These are phyloP conservation scores for Acanthaster planci DNA, from an alignment of 35 echinoderm and acorn worm species.

Conservation along the genomic window DNA sequence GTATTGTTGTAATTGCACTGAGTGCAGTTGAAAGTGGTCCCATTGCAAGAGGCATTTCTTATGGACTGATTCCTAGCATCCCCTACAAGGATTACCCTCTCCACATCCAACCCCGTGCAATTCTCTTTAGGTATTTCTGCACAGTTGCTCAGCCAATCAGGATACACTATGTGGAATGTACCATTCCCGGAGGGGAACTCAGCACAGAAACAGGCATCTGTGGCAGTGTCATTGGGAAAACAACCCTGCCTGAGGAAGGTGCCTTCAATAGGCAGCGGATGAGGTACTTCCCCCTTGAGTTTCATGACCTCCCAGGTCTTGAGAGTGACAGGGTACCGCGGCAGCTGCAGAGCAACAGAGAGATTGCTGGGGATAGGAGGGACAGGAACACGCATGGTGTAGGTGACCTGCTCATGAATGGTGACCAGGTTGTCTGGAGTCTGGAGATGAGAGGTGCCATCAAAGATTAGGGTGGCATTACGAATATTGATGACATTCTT, in stretches of 20 bases:
- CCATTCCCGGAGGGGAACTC: slow-evolving; percentile 13
- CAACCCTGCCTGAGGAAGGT: slow-evolving; percentile 67
- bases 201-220: slow-evolving; percentile 24
- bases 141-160: slow-evolving; percentile 34
- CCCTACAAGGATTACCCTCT: background rate
- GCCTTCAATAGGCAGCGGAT: slow-evolving; percentile 38
- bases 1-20: slow-evolving; percentile 6
- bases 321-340: slow-evolving; percentile 36
- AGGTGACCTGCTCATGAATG: slow-evolving; percentile 72
- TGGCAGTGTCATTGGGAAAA: background rate
- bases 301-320: slow-evolving; percentile 53
- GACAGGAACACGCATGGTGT: slow-evolving; percentile 53
- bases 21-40: slow-evolving; percentile 7
- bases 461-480: slow-evolving; percentile 67
- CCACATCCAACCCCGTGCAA: slow-evolving; percentile 28
- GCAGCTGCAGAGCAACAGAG: slow-evolving; percentile 39
- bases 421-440: slow-evolving; percentile 49
- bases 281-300: slow-evolving; percentile 26
- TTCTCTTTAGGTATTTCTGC: slow-evolving; percentile 42
- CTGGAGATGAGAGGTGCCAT: slow-evolving; percentile 62
- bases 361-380: slow-evolving; percentile 69
- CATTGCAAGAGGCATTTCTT: background rate
- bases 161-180: slow-evolving; percentile 27
- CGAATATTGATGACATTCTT: slow-evolving; percentile 79
- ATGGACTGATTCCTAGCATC: background rate